phyloP scores from a whole-genome alignment of 2,797 vertebrate species.

The Propithecus deckenii region DNA sequence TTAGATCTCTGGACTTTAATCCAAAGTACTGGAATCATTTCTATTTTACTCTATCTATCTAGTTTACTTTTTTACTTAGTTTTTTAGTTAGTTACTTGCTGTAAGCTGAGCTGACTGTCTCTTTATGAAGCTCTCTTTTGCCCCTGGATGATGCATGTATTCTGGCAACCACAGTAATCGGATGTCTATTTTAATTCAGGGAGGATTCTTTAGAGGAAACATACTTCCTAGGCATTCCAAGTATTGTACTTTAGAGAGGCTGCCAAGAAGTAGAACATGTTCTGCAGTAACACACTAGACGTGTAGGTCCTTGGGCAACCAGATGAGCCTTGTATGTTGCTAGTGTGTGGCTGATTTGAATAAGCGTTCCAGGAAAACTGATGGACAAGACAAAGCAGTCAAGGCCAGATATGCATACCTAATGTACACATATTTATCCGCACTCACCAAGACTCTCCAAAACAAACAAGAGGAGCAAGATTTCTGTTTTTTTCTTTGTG shows the following conservation, averaged over 20 bases:
- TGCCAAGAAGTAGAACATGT: not conserved
- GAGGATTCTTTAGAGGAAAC: not conserved
- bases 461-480: not conserved
- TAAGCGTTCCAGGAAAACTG: conserved; percentile 6
- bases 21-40: not conserved
- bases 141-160: not conserved
- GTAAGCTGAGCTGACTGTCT: not conserved
- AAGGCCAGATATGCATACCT: not conserved
- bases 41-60: not conserved
- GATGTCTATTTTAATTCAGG: conserved; percentile 15
- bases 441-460: not conserved
- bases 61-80: conserved; percentile 16
- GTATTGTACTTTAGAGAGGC: not conserved
- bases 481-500: not conserved
- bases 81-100: conserved; percentile 4
- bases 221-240: not conserved
- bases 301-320: not conserved
- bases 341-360: conserved; percentile 19
- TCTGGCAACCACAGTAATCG: conserved; percentile 12
- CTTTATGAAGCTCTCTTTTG: not conserved
- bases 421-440: not conserved
- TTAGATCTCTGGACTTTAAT: conserved; percentile 22
- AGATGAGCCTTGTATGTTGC: not conserved
- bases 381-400: not conserved
- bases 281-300: not conserved